Evolutionary conservation across 2,888 invertebrate genomes (phyloP), one percentile per base, ranked within the genome.

Genomic region (Clitarchus hookeri): DNA sequence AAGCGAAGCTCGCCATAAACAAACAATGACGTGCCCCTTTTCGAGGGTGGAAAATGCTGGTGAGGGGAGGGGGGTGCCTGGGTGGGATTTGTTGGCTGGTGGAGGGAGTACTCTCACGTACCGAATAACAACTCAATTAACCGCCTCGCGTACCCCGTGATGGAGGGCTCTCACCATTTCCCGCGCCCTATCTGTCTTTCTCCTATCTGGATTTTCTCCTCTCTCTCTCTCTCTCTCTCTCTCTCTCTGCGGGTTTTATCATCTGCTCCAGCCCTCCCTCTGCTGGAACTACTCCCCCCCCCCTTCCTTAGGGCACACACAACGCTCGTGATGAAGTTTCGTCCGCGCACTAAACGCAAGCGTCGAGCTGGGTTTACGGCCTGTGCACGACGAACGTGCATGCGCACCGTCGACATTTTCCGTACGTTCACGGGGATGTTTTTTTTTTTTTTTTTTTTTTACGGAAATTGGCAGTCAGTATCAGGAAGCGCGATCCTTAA

Each of bases 1-100:
- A 23, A 65, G 65, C 65, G 65, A 0, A 65, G 65, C 65, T n/a
- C 65, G n/a, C 23, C 65, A n/a, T n/a, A 65, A 65, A 65, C 65
- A 65, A 65, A 65, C 65, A 65, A 65, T 65, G 65, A n/a, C 65
- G 65, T n/a, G 65, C 65, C 65, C 65, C 65, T 65, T 65, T 65
- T 65, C 65, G 65, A 65, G 65, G 19, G 2, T 19, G 53, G 12
- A n/a, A n/a, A n/a, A n/a, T 9, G 8, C 6, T 23, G 23, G 6
- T 65, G 23, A 2, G n/a, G 65, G 65, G 65, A 23, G n/a, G 65
- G 65, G 65, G 65, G 65, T 0, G n/a, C 36, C 1, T 36, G 36
- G 36, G 36, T 36, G 65, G 65, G 65, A 9, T 6, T 8, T 65
- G 19, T 12, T 65, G 23, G n/a, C 0, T 2, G 65, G 65, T 65